Evolutionary conservation across 2,113 vertebrate genomes (phyloP).

Genomic region (Bothrops jararaca): DNA sequence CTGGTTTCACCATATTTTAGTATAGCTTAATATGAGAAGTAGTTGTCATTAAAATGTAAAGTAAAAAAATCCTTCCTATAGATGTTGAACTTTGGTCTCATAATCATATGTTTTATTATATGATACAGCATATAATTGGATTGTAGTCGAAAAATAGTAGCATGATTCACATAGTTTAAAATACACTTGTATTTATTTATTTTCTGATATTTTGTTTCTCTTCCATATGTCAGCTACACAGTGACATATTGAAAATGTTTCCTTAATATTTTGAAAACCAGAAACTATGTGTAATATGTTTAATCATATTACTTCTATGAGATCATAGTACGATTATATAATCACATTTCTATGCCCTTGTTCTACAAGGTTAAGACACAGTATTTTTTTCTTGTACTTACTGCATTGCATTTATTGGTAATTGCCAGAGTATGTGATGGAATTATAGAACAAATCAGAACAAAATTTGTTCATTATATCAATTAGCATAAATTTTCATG

Average conservation of each 20-base stretch:
- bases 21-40: not conserved
- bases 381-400: constrained; percentile 40
- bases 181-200: not conserved
- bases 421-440: constrained; percentile 27
- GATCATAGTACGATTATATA: constrained; percentile 47
- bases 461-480: constrained; percentile 39
- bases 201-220: not conserved
- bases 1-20: not conserved
- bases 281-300: constrained; percentile 37
- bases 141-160: not conserved
- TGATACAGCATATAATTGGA: not conserved
- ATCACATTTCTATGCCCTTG: constrained; percentile 40
- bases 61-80: not conserved
- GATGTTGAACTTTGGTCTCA: not conserved
- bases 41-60: not conserved
- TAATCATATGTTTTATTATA: not conserved
- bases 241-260: constrained; percentile 10
- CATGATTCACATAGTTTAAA: too few relatives aligned
- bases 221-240: not conserved
- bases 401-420: constrained; percentile 27
- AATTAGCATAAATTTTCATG: constrained; percentile 27
- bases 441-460: constrained; percentile 48
- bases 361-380: constrained; percentile 45
- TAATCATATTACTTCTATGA: constrained; percentile 48
- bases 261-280: not conserved